Evolutionary conservation across 2,888 invertebrate species (phyloP), one percentile per base, ranked within the genome.

Genomic region (Drosophila anceps): DNA sequence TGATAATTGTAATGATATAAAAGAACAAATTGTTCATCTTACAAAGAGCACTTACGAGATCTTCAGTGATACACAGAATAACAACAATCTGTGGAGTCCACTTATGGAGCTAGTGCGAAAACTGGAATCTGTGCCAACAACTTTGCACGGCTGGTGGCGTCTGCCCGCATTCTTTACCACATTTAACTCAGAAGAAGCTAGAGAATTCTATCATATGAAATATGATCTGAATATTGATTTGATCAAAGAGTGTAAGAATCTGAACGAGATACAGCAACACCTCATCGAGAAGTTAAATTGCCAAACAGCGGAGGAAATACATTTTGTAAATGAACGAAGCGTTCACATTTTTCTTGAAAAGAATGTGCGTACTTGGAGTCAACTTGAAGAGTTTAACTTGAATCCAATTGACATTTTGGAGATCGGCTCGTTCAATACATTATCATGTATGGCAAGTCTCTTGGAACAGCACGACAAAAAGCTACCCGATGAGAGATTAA

Each of bases 131-230:
- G 18, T 64, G 24, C 31, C 64, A 31, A 31, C 12, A 63, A 20
- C 12, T 6, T 9, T 37, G 10, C 62, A 61, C 18, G 29, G 63
- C 29, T 63, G 63, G 63, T 63, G 63, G 63, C 63, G 63, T n/a
- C 29, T 61, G n/a, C 62, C 46, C 8, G 10, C n/a, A 9, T 64
- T 48, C 24, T 64, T 64, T 48, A 7, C 4, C 2, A n/a, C 46
- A 3, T 20, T 5, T 1, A 1, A 1, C 12, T 20, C 20, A 0
- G 18, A 31, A 12, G 33, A 62, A 20, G 46, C n/a, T 5, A n/a
- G 3, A 12, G 20, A 48, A 48, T 64, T 64, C 24, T 64, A n/a
- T 41, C 13, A 4, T 12, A n/a, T 15, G 18, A 15, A 15, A 13
- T 64, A 64, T 24, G 10, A 18, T 24, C 3, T 64, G 12, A 63